Evolutionary conservation across 2,113 vertebrate species (phyloP).

Genomic region (Coptodon bakossiorum): DNA sequence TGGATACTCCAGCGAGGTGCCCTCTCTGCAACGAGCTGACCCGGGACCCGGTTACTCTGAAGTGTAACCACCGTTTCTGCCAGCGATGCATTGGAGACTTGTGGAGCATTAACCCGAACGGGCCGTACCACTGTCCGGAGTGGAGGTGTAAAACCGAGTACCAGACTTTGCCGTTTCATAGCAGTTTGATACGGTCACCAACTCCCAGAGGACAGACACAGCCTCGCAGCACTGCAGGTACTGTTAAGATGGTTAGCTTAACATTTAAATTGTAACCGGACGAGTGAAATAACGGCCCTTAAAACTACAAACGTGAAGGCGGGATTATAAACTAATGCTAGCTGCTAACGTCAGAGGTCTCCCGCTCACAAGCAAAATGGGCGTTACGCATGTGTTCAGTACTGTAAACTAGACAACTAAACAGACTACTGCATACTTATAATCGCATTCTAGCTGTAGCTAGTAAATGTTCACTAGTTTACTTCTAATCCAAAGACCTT

Average conservation of each 20-base stretch:
- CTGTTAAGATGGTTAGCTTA: not conserved
- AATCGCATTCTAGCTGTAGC: not conserved
- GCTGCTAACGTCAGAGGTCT: not conserved
- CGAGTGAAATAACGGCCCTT: not conserved
- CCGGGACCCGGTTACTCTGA: slow-evolving; percentile 37
- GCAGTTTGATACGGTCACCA: not conserved
- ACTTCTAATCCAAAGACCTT: not conserved
- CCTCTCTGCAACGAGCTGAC: slow-evolving; percentile 49
- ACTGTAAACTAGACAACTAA: not conserved
- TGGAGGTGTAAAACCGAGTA: slow-evolving; percentile 60
- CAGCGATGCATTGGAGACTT: slow-evolving; percentile 63
- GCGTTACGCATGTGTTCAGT: not conserved
- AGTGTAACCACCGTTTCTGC: slow-evolving; percentile 69
- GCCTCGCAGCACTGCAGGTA: slow-evolving; percentile 3
- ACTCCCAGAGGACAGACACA: not conserved
- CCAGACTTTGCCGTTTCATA: slow-evolving; percentile 51
- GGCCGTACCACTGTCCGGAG: slow-evolving; percentile 68
- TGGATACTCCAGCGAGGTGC: slow-evolving; percentile 35
- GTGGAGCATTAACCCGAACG: slow-evolving; percentile 53
- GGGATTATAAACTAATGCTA: not conserved
- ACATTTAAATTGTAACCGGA: too few relatives aligned
- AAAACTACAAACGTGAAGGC: not conserved
- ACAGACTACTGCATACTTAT: not conserved
- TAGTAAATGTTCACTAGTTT: not conserved
- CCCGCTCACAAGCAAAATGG: not conserved